Conservation (phyloP, 2,797 vertebrate species). For the Cossypha niveicapilla region DNA sequence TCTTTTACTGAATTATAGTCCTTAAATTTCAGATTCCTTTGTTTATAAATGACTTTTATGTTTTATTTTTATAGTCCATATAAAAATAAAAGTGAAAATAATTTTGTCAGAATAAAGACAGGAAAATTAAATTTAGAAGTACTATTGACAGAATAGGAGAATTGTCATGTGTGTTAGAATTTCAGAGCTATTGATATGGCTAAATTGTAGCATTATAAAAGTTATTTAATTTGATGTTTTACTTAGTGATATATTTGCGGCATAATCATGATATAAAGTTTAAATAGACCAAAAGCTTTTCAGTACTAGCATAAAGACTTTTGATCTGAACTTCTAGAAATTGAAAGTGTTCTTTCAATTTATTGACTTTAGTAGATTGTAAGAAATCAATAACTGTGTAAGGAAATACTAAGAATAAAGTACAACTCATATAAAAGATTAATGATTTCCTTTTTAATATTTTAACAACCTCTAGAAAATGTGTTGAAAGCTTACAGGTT, state of each 20-base stretch:
- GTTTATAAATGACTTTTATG: background rate
- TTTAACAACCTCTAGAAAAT: background rate
- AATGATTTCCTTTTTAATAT: background rate
- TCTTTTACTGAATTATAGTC: background rate
- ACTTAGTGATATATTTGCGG: background rate
- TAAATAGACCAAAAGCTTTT: background rate
- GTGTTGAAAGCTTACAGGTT: background rate
- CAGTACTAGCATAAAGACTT: background rate
- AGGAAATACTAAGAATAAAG: background rate
- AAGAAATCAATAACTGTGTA: background rate
- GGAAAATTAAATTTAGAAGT: background rate
- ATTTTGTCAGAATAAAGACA: background rate
- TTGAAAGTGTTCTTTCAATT: background rate
- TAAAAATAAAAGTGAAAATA: background rate
- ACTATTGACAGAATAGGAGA: background rate
- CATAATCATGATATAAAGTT: background rate
- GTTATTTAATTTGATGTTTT: background rate
- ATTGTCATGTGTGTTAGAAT: background rate
- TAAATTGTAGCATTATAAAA: background rate
- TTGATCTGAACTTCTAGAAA: background rate
- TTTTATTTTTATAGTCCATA: background rate
- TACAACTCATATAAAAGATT: background rate
- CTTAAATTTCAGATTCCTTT: background rate
- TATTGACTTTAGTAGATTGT: background rate
- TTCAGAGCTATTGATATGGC: background rate